A percentile compares a stretch with the other conserved stretches of the same genome.
Conservation (phyloP, 2,113 vertebrate species). For the Nibea albiflora region DNA sequence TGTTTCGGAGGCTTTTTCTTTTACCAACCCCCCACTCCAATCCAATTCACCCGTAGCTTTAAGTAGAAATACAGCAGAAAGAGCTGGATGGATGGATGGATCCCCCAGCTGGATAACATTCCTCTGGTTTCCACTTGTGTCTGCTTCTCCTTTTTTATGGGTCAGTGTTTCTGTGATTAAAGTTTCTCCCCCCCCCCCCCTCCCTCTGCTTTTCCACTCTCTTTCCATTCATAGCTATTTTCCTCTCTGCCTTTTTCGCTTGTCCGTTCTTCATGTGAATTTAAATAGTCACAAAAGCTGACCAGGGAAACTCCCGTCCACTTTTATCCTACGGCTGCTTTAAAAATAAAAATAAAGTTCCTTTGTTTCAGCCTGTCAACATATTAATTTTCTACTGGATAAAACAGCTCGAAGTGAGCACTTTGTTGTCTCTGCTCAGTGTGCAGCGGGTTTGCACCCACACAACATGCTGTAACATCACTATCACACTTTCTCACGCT, state of each 20-base stretch:
- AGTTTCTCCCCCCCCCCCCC: slow-evolving; percentile 62
- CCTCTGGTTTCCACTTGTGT: slow-evolving; percentile 84
- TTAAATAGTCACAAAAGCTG: slow-evolving; percentile 61
- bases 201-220: slow-evolving; percentile 66
- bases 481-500: slow-evolving; percentile 54
- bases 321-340: slow-evolving; percentile 22
- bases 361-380: slow-evolving; percentile 15
- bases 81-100: slow-evolving; percentile 75
- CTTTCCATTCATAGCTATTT: slow-evolving; percentile 80
- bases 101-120: slow-evolving; percentile 83
- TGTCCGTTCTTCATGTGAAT: slow-evolving; percentile 63
- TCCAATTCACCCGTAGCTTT: slow-evolving; percentile 63
- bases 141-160: slow-evolving; percentile 81
- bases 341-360: background rate
- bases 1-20: slow-evolving; percentile 58
- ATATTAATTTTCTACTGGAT: background rate
- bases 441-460: background rate
- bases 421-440: slow-evolving; percentile 6
- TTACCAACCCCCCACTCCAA: slow-evolving; percentile 42
- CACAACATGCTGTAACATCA: background rate
- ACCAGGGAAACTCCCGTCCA: slow-evolving; percentile 64
- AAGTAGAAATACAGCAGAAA: slow-evolving; percentile 82
- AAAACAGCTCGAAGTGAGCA: background rate
- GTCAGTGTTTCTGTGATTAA: slow-evolving; percentile 85
- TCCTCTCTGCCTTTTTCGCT: slow-evolving; percentile 56